Base-by-base conservation (phyloP, 2,113 vertebrate genomes). In the Lepus americanus region DNA sequence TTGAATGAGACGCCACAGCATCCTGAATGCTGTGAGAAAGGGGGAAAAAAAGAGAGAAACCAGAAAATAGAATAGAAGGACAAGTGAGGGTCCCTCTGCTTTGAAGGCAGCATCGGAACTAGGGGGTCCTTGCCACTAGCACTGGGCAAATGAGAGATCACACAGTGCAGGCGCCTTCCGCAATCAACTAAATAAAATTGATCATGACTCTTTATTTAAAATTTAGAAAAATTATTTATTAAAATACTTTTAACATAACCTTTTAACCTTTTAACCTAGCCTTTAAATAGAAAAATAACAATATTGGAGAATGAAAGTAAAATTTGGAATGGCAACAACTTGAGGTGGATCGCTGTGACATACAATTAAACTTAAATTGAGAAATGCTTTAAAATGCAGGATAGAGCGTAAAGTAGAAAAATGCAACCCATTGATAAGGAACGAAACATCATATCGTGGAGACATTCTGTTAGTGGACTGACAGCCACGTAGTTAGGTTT, bases 141-240 rank as follows among this genome's bases (percentile, higher is more conserved):
- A 64, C 14, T 25, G 49, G 72, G 44, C 83, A 59, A 39, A 29
- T 69, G 23, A 31, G 27, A 74, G 79, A 78, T 44, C 44, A 36
- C 55, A 9, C 53, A 67, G 14, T 6, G 7, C 6, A 33, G 10
- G 39, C 51, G 17, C 25, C 8, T 87, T 51, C 31, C 72, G 5
- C 17, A 72, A 85, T 64, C n/a, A n/a, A 74, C 67, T 81, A 61
- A 95, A 73, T 55, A 63, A 80, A 83, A 88, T 5, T 92, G 27
- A 0, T 49, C 11, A 36, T 27, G 3, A n/a, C 2, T 66, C 20
- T 70, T 79, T 91, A 55, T 86, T 25, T n/a, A 66, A 64, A 27
- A 49, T 6, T n/a, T 80, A 59, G 55, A 59, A 36, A 9, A 59
- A 22, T 39, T 31, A 14, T 20, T 53, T 39, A 64, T 77, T 53